Evolutionary conservation across 2,797 vertebrate species (phyloP).

Genomic region (Margarornis squamiger): DNA sequence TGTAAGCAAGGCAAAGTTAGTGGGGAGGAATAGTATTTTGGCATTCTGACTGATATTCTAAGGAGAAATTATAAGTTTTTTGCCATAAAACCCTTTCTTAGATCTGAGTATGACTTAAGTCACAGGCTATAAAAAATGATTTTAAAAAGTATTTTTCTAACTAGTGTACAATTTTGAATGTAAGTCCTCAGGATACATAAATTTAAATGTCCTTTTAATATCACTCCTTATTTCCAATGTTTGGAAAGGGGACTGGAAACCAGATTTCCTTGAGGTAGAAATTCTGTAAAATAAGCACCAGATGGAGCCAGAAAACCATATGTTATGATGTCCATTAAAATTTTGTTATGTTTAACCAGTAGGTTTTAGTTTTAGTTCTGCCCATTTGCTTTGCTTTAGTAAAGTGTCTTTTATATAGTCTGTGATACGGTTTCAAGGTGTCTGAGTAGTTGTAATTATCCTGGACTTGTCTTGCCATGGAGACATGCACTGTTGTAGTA

Average conservation of each 20-base stretch:
- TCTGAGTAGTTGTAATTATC: background rate
- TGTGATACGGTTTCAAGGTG: background rate
- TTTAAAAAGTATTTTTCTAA: background rate
- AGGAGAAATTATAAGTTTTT: rapidly evolving
- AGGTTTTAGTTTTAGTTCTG: background rate
- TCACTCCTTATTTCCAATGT: background rate
- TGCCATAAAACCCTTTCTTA: background rate
- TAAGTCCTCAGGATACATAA: background rate
- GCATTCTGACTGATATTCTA: background rate
- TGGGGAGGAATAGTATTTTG: background rate
- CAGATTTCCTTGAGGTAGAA: background rate
- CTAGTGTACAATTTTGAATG: background rate
- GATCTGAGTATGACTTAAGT: background rate
- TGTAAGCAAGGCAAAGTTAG: background rate
- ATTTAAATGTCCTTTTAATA: background rate
- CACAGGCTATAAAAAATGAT: background rate
- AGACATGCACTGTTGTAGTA: background rate
- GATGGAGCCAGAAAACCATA: slow-evolving; percentile 43
- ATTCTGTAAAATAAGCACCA: slow-evolving; percentile 26
- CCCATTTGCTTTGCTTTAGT: background rate
- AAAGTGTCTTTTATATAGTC: background rate
- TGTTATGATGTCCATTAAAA: background rate
- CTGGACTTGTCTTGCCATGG: background rate
- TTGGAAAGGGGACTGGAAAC: background rate
- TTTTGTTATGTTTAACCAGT: background rate